Percentiles rank a stretch among this genome's conserved stretches.
These are phyloP conservation scores for Bemisia tabaci DNA, from an alignment of 1,140 invertebrate genomes.

Conservation along the genomic window DNA sequence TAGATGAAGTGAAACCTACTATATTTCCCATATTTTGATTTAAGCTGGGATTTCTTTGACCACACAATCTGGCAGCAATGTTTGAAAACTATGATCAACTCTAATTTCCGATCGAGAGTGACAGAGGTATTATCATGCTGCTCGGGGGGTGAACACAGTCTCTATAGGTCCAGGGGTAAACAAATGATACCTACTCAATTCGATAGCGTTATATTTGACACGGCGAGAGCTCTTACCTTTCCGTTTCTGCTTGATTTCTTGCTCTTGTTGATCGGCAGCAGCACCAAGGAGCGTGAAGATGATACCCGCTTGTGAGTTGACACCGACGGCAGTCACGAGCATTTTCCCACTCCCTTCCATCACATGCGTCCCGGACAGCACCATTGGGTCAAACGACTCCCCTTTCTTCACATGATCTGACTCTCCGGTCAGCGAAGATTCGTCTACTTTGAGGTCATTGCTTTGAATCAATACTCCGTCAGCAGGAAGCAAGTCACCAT, in stretches of 20 bases:
- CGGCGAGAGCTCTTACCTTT: conserved; percentile 53
- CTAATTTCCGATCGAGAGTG: background rate
- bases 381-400: conserved; percentile 73
- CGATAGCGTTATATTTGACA: no score
- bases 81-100: no score
- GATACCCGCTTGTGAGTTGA: conserved; percentile 98
- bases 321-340: conserved; percentile 94
- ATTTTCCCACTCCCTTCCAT: conserved; percentile 99
- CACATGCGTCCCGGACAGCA: conserved; percentile 96
- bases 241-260: conserved; percentile 85
- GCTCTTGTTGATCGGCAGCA: conserved; percentile 80
- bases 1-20: no score
- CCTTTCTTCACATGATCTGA: conserved; percentile 99
- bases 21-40: no score
- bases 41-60: no score
- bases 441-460: conserved; percentile 98
- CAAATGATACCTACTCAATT: background rate
- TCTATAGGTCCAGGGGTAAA: background rate
- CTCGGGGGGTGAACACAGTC: background rate
- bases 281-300: conserved; percentile 97
- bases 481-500: conserved; percentile 91
- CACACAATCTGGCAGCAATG: no score
- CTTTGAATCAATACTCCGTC: conserved; percentile 97
- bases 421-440: conserved; percentile 96
- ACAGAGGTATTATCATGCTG: background rate